phyloP scores from a whole-genome alignment of 2,797 vertebrate genomes.

The Toxotes lorentzi region DNA sequence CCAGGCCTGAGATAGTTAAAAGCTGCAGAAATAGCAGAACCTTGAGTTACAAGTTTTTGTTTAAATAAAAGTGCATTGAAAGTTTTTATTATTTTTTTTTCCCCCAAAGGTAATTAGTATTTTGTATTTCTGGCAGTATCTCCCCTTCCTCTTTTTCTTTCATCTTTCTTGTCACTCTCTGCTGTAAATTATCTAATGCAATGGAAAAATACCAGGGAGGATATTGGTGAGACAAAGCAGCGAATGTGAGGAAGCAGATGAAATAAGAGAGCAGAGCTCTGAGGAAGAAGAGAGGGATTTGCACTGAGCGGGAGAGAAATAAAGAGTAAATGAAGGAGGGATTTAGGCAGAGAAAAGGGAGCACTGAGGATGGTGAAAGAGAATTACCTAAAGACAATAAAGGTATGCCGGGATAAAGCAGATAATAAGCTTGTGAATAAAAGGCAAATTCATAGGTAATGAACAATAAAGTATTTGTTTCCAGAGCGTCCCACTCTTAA shows the following conservation, averaged over 20 bases:
- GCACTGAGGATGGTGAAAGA: background rate
- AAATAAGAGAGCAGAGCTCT: background rate
- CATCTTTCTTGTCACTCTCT: background rate
- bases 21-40: background rate
- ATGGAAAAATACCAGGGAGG: background rate
- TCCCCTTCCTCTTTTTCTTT: background rate
- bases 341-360: conserved; percentile 51
- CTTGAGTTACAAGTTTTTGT: background rate
- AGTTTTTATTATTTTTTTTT: background rate
- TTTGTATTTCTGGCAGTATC: background rate
- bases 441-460: conserved; percentile 45
- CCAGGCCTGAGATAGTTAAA: background rate
- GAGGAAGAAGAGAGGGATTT: background rate
- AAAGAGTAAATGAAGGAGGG: conserved; percentile 69
- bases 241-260: conserved; percentile 24
- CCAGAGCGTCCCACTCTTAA: background rate
- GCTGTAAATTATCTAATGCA: conserved; percentile 21
- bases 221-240: conserved; percentile 17
- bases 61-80: background rate
- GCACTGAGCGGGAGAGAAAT: conserved; percentile 37
- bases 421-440: conserved; percentile 49
- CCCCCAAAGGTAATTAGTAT: too few species aligned
- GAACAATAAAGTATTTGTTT: conserved; percentile 28
- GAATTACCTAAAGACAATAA: conserved; percentile 49
- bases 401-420: conserved; percentile 13